Conservation (phyloP, 2,888 invertebrate genomes). For the Tryphoninae sp. region DNA sequence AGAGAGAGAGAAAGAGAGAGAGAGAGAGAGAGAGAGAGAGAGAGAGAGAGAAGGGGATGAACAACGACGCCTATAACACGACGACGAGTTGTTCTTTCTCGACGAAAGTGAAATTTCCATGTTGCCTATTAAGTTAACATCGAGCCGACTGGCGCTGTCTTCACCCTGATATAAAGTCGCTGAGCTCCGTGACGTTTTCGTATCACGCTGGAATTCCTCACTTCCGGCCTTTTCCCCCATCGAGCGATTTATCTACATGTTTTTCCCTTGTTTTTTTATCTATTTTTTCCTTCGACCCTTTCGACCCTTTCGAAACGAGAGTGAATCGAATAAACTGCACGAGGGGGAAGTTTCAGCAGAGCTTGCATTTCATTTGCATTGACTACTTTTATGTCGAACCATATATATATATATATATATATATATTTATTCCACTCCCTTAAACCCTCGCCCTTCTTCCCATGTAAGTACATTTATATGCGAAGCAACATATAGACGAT, state of each 20-base stretch:
- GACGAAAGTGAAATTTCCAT: slow-evolving; percentile 53
- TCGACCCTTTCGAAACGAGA: background rate
- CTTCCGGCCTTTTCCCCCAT: background rate
- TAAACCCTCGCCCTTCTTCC: background rate
- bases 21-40: background rate
- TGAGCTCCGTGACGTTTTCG: background rate
- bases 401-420: too few species aligned
- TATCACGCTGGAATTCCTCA: background rate
- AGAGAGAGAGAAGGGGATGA: background rate
- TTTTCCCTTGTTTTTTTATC: background rate
- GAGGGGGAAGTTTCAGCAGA: background rate
- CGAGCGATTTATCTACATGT: background rate
- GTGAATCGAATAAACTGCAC: background rate
- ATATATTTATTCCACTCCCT: background rate
- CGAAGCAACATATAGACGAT: background rate
- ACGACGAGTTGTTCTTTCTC: slow-evolving; percentile 37
- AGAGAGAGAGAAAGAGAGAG: slow-evolving; percentile 9
- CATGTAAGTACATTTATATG: background rate
- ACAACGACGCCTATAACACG: slow-evolving; percentile 29
- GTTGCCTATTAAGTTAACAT: background rate
- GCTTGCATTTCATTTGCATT: slow-evolving; percentile 7
- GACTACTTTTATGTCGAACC: background rate
- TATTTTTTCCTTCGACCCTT: too few species aligned
- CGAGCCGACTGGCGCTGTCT: background rate
- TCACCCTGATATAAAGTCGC: background rate